Evolutionary conservation across 2,888 invertebrate species (phyloP).

Genomic region (Dorcus hopei): DNA sequence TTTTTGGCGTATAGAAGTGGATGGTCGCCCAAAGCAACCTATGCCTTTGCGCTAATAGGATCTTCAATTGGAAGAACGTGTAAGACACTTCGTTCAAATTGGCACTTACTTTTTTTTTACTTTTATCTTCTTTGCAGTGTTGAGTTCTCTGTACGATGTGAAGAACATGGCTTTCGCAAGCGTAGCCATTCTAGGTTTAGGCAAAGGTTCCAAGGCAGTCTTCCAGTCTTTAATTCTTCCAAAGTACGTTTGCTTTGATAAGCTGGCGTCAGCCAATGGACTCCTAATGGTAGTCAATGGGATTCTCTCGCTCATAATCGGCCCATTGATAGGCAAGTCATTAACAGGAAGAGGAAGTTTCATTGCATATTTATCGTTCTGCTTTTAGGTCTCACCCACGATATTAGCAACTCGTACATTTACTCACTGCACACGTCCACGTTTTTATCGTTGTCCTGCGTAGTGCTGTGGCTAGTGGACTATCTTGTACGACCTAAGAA

Average conservation of each 20-base stretch:
- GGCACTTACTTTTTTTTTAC: not conserved
- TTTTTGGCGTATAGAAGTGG: constrained; percentile 39
- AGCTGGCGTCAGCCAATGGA: constrained; percentile 45
- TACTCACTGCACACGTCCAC: constrained; percentile 43
- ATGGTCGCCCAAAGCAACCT: constrained; percentile 44
- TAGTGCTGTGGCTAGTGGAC: constrained; percentile 35
- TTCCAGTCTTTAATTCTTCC: constrained; percentile 48
- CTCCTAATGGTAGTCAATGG: constrained; percentile 45
- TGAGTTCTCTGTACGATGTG: constrained; percentile 33
- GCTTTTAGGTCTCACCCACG: constrained; percentile 34
- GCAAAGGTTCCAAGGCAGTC: constrained; percentile 47
- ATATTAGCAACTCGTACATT: constrained; percentile 39
- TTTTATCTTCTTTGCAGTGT: constrained; percentile 30
- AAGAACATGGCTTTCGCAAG: constrained; percentile 32
- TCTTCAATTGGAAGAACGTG: constrained; percentile 45
- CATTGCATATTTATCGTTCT: not conserved
- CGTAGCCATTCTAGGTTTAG: constrained; percentile 39
- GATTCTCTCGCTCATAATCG: constrained; percentile 40
- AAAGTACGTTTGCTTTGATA: constrained; percentile 42
- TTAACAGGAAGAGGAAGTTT: not conserved
- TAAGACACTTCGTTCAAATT: constrained; percentile 27
- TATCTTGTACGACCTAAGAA: constrained; percentile 13
- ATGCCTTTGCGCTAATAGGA: constrained; percentile 41
- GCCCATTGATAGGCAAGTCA: constrained; percentile 44
- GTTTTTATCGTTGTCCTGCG: constrained; percentile 38